A percentile compares a stretch with the other conserved stretches of the same genome.
Conservation (phyloP, 1,140 invertebrate species). For the Zaprionus taronus region DNA sequence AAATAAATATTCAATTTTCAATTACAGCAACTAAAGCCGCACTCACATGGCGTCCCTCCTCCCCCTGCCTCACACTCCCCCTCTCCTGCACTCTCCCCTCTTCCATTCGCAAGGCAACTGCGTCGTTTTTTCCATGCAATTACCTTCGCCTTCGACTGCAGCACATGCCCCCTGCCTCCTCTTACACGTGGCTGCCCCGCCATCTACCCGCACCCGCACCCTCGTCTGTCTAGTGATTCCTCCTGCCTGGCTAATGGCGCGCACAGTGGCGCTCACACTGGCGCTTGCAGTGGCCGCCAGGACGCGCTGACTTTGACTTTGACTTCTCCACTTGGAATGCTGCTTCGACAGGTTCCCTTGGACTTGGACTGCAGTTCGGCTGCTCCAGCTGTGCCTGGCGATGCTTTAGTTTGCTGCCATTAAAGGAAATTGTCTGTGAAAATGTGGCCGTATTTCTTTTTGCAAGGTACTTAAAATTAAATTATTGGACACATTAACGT, state of each 20-base stretch:
- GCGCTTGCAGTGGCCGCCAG: conserved; percentile 22
- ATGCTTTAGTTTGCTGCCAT: conserved; percentile 59
- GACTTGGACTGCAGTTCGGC: conserved; percentile 34
- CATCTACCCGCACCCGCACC: background rate
- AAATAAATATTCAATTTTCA: conserved; percentile 83
- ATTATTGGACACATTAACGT: conserved; percentile 83
- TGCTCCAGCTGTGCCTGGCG: conserved; percentile 11
- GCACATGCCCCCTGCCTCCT: conserved; percentile 25
- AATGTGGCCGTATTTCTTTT: conserved; percentile 83
- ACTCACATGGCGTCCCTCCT: background rate
- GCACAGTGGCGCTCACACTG: conserved; percentile 6
- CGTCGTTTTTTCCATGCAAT: conserved; percentile 78
- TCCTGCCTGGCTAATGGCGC: conserved; percentile 52
- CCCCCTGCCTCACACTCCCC: background rate
- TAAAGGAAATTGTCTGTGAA: conserved; percentile 83
- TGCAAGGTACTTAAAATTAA: conserved; percentile 83
- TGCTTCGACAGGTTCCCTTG: conserved; percentile 52
- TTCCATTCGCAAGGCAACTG: background rate
- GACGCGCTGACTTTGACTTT: conserved; percentile 18
- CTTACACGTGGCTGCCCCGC: conserved; percentile 47
- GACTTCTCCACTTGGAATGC: conserved; percentile 13
- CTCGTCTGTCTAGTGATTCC: background rate
- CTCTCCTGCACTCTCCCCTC: background rate
- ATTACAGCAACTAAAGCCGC: conserved; percentile 56
- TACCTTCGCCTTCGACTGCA: conserved; percentile 56